Base-by-base conservation (phyloP, 2,797 vertebrate genomes). In the Silurus aristotelis region DNA sequence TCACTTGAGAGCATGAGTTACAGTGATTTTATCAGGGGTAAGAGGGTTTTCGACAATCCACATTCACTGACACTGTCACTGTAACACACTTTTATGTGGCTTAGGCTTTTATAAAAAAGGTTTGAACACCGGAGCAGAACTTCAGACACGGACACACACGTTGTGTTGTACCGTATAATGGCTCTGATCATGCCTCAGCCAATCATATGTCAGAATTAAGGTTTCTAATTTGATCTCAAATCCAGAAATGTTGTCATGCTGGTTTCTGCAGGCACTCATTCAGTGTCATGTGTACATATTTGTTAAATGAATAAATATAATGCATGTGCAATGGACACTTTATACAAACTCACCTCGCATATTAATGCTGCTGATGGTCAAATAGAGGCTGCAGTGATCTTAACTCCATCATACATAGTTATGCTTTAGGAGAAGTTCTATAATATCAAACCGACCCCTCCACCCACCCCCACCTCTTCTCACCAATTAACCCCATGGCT, bases 401-500 rank as follows among this genome's bases (percentile, higher is more conserved):
- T 38, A 38, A 38, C 31, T 38, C 31, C 31, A 38, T 38, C 31
- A 38, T 38, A 38, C 31, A 38, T 38, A 6, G 71, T 72, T 72
- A 70, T 70, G 67, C 15, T 19, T 19, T 43, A 71, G 68, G 38
- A 46, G 31, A 22, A 15, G 19, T 12, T 48, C 43, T 72, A 73
- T 20, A 72, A 73, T 48, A 55, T 22, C 48, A 27, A 27, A 2
- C 3, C 38, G 7, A 8, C 1, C 31, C 31, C 27, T 2, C 14
- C 20, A 46, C 6, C 48, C 72, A 12, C 68, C 17, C 2, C 31
- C 67, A 9, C 13, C 43, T 80, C 56, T 80, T 63, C 19, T 66
- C 55, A 20, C 22, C 15, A 82, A 60, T 86, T 68, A 60, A 76
- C 70, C 61, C 52, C 17, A 27, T 20, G 27, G 68, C 78, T 80